Evolutionary conservation across 2,888 invertebrate species (phyloP), one percentile per base, ranked within the genome.

Genomic region (Caenorhabditis japonica): DNA sequence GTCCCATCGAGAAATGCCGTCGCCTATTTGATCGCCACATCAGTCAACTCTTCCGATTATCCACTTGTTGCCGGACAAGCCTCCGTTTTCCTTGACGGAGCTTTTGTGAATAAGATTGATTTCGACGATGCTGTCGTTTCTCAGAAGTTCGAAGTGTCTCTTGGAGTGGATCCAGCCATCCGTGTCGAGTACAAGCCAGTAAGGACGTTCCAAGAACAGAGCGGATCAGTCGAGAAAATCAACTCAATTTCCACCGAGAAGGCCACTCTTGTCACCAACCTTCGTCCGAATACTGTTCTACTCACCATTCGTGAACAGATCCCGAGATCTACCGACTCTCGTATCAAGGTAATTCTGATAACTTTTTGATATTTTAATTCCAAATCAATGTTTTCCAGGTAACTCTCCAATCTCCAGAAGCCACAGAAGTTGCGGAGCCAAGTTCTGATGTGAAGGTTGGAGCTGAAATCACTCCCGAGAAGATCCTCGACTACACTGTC

Each of bases 91-190:
- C 52, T 83, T 21, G 75, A 83, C 55, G 80, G 78, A 62, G 71
- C 69, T 12, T 82, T 82, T 43, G 71, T 82, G 3, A 71, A 72
- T 27, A 82, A 81, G 51, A 55, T 61, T 13, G 60, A 72, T 10
- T 52, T 72, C 38, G 60, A 64, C 4, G 72, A 72, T 38, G 72
- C 51, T 2, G 64, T 66, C 10, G 55, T 77, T 3, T 52, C 74
- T 8, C 58, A 74, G 27, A 71, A 66, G 25, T 62, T 72, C 27
- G 60, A 81, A 44, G 85, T 87, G 49, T 87, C 88, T 1, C 78
- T 89, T 51, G 89, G 89, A 36, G 85, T 88, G 12, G 89, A 89
- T 71, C 85, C 87, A 4, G 82, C 88, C 12, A 82, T 89, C 19
- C 82, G 84, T 61, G 80, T 89, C 7, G 82, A 75, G 15, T 88